Conservation (phyloP, 2,888 invertebrate genomes). For the Troides helena region DNA sequence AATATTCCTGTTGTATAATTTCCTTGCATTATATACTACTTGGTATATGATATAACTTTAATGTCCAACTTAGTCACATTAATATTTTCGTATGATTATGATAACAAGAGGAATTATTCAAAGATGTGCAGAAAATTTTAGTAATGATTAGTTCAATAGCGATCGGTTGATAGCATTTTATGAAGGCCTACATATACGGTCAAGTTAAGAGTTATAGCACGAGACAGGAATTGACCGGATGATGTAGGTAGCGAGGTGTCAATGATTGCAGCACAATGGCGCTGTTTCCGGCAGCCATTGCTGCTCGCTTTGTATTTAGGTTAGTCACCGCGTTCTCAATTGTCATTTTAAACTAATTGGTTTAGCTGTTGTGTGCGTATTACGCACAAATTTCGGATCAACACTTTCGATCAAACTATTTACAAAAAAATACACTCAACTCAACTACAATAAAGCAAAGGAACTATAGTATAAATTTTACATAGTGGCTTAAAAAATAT, state of each 20-base stretch:
- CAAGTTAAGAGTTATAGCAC: slow-evolving; percentile 42
- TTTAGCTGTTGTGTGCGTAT: slow-evolving; percentile 56
- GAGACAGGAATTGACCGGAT: slow-evolving; percentile 71
- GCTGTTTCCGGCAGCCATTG: slow-evolving; percentile 68
- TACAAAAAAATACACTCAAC: not conserved
- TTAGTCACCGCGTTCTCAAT: slow-evolving; percentile 77
- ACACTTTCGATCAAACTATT: not conserved
- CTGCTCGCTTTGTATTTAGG: slow-evolving; percentile 75
- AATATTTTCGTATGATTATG: not conserved
- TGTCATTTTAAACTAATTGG: slow-evolving; percentile 74
- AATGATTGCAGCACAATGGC: slow-evolving; percentile 78
- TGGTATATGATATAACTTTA: too few relatives aligned
- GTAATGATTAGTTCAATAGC: not conserved
- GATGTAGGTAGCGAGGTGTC: slow-evolving; percentile 72
- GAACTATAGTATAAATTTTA: not conserved
- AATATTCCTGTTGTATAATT: not conserved
- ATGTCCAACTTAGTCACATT: too few relatives aligned
- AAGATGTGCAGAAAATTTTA: slow-evolving; percentile 6
- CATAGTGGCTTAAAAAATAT: not conserved
- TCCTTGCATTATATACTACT: not conserved
- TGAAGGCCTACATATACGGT: slow-evolving; percentile 24
- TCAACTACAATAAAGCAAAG: not conserved
- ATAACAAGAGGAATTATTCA: not conserved
- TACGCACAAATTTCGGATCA: slow-evolving; percentile 51
- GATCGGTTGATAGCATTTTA: slow-evolving; percentile 16